Evolutionary conservation across 2,113 vertebrate species (phyloP).

Genomic region (Lutjanus erythropterus): DNA sequence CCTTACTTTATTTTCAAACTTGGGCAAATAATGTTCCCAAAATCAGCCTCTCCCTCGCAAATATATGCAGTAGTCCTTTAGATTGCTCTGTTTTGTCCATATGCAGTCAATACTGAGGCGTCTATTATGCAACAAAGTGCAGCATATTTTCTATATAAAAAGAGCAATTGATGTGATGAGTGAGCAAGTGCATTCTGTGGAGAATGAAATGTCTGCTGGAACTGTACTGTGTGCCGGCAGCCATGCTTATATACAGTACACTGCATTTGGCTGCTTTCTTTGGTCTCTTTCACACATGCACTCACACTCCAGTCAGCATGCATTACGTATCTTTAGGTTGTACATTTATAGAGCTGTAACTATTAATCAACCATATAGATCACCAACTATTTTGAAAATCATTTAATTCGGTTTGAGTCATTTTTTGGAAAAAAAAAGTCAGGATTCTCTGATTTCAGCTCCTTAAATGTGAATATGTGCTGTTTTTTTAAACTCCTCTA

Average conservation of each 20-base stretch:
- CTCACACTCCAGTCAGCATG: not conserved
- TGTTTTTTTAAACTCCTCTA: too few species aligned
- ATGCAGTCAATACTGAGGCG: not conserved
- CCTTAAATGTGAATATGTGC: too few species aligned
- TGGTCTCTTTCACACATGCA: not conserved
- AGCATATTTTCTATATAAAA: not conserved
- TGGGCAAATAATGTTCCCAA: not conserved
- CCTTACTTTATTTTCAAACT: conserved; percentile 42
- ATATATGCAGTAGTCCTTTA: not conserved
- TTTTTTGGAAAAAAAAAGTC: too few species aligned
- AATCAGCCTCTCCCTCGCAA: not conserved
- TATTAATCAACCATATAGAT: too few species aligned
- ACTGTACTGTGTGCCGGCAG: not conserved
- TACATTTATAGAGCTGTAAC: too few species aligned
- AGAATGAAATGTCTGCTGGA: conserved; percentile 1
- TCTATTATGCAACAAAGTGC: not conserved
- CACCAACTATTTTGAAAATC: too few species aligned
- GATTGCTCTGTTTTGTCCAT: conserved; percentile 10
- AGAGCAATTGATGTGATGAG: not conserved
- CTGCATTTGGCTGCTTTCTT: not conserved
- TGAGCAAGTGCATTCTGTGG: conserved; percentile 11
- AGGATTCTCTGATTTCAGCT: too few species aligned
- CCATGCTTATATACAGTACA: conserved; percentile 3
- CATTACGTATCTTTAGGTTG: not conserved
- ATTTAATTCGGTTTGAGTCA: too few species aligned